Base-by-base conservation (phyloP, 2,113 vertebrate species). In the Genyomyrus donnyi region DNA sequence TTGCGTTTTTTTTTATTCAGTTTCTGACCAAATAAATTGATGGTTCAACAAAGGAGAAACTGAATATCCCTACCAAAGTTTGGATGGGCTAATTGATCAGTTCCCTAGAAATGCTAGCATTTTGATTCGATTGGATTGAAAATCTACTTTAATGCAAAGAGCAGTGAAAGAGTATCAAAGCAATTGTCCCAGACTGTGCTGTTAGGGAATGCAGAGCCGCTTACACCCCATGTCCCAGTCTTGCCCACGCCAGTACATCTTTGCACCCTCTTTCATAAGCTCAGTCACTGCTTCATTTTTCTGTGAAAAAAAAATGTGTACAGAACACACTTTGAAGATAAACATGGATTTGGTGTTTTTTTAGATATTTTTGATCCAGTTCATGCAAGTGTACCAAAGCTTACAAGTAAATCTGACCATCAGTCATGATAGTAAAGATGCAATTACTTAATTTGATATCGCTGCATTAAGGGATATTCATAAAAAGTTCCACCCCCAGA, bases 71-170 rank as follows among this genome's bases (percentile, higher is more conserved):
- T 46, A 91, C 91, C 88, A 91, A 56, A 90, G 88, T 88, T 90
- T 87, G 90, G 91, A 90, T 50, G 45, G 92, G 92, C 94, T 95
- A 92, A 93, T 89, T 91, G 92, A 93, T 91, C 93, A 93, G 91
- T 93, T 93, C 88, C 92, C 80, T 80, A 53, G 92, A 92, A 94
- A 93, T 89, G 86, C 86, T 94, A 91, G 90, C 91, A 93, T 94
- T 93, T 93, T 91, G 90, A 93, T 94, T 92, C 88, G 17, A 50
- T 89, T 74, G 49, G 86, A 90, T 93, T 91, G 17, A 48, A 94
- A 94, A 93, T 95, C 93, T 94, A 91, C 91, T 91, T 93, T 94
- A 93, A 95, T 94, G 92, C 94, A 93, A 93, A 89, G 90, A 80
- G 93, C 86, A 90, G 49, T 89, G 90, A 84, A 91, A 92, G 91